Conservation (phyloP, 2,797 vertebrate species). For the Fratercula arctica region DNA sequence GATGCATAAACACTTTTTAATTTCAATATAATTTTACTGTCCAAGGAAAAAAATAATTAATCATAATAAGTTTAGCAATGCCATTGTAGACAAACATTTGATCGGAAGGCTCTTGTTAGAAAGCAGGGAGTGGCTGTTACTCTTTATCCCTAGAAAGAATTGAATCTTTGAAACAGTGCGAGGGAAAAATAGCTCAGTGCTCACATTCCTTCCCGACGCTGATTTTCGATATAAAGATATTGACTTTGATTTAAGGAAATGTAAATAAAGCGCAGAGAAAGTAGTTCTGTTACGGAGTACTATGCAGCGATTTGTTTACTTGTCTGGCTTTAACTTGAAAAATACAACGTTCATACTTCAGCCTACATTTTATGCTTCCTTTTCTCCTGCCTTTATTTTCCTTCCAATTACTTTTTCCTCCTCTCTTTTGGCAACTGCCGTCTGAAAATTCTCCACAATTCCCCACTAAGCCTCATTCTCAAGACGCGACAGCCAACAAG, state of each 20-base stretch:
- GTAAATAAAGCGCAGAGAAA: not conserved
- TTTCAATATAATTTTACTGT: slow-evolving; percentile 46
- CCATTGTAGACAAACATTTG: slow-evolving; percentile 13
- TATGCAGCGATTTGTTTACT: not conserved
- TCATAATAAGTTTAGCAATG: slow-evolving; percentile 35
- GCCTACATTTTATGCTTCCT: not conserved
- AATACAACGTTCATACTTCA: not conserved
- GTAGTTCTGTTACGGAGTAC: not conserved
- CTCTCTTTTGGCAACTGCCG: not conserved
- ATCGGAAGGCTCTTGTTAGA: slow-evolving; percentile 44
- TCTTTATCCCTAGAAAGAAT: slow-evolving; percentile 52
- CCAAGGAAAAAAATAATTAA: slow-evolving; percentile 46
- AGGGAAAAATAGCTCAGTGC: not conserved
- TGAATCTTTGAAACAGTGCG: not conserved
- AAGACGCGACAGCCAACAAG: not conserved
- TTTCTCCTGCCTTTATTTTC: slow-evolving; percentile 25
- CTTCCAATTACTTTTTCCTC: not conserved
- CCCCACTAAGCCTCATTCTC: not conserved
- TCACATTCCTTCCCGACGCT: not conserved
- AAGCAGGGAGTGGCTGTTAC: slow-evolving; percentile 42
- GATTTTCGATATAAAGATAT: slow-evolving; percentile 32
- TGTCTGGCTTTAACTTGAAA: not conserved
- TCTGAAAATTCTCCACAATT: not conserved
- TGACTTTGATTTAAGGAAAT: slow-evolving; percentile 6
- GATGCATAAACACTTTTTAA: slow-evolving; percentile 47